Evolutionary conservation across 2,113 vertebrate genomes (phyloP), one percentile per base, ranked within the genome.

Genomic region (Ifrita kowaldi): DNA sequence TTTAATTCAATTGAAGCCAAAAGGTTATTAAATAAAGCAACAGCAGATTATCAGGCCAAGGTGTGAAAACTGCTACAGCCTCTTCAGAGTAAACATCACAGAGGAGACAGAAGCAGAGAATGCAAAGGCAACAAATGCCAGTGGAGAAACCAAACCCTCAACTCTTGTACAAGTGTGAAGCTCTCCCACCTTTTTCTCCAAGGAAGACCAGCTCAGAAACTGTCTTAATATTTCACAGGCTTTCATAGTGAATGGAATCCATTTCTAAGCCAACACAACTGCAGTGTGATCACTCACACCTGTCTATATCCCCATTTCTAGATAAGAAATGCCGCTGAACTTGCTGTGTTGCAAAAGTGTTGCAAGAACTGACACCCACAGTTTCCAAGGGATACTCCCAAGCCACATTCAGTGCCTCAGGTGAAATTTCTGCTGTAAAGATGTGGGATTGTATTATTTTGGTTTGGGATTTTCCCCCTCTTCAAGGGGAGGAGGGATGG

Each of bases 161-260:
- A 1, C 16, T 76, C 70, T 1, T 8, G 47, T 8, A 15, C 7
- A 37, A 42, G 13, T 0, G 1, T 5, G 7, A 86, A 60, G 41
- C 13, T 37, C 79, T 22, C 21, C 62, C 41, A 33, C 9, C 13
- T 73, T 73, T 26, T 80, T 60, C n/a, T 79, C 39, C 57, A 56
- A 33, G 32, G 16, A 44, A 21, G 2, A 56, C 3, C 11, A 80
- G 49, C 41, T 90, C 59, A 62, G 39, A 95, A 91, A 44, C 5
- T n/a, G 1, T 11, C 5, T n/a, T 20, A 42, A 10, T 16, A 27
- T 60, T 73, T 42, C 47, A 37, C 28, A 71, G 56, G 39, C 33
- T 27, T 67, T 85, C n/a, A 17, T 7, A 9, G 3, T 1, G 13
- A 35, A 30, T 22, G 14, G 30, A 82, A 65, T 9, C 10, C 2